These are phyloP conservation scores for Lanius ludovicianus DNA, from an alignment of 2,113 vertebrate genomes.

Conservation along the genomic window DNA sequence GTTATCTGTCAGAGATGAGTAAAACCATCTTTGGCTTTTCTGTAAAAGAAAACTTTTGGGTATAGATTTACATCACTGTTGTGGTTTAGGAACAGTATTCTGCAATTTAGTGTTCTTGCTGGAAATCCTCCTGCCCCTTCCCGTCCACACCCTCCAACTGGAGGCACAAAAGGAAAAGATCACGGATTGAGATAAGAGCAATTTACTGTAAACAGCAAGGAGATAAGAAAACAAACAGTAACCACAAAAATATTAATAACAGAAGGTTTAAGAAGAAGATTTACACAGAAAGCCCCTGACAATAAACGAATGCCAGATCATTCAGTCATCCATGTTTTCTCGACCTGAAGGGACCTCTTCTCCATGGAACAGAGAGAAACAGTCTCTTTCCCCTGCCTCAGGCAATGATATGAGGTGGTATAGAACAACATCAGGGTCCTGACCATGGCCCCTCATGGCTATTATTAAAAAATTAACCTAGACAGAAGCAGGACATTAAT, in stretches of 20 bases:
- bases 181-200: rapidly evolving
- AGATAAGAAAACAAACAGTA: neutral
- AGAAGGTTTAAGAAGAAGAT: neutral
- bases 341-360: rapidly evolving
- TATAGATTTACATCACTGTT: neutral
- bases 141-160: neutral
- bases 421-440: neutral
- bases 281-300: neutral
- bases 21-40: neutral
- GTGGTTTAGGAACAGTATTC: neutral
- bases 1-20: neutral
- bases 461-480: neutral
- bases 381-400: too few species aligned
- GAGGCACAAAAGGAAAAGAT: neutral
- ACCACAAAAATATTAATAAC: neutral
- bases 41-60: neutral
- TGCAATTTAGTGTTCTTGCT: neutral
- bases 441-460: too few species aligned
- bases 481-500: neutral
- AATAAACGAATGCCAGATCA: neutral
- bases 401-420: neutral
- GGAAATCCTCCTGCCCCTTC: neutral
- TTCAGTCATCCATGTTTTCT: neutral
- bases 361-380: rapidly evolving
- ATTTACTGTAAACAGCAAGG: neutral